Base-by-base conservation (phyloP, 1,140 invertebrate species). In the Pomacea maculata region DNA sequence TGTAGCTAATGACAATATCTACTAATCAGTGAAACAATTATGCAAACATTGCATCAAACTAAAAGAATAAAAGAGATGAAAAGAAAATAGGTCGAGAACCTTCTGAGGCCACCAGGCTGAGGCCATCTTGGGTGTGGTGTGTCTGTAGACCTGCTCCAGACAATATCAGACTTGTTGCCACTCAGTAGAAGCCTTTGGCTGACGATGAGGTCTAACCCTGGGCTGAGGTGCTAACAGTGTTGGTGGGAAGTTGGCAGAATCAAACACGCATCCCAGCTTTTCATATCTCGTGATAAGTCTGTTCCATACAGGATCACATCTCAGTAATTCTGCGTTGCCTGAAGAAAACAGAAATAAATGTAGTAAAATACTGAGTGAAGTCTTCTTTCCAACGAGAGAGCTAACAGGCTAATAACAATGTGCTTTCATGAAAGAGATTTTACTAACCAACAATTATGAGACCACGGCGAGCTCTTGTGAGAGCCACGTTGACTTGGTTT, bases 401-500 rank as follows among this genome's bases (percentile, higher is more conserved):
- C 67, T 68, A 29, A 52, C 14, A 71, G 15, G 52, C 70, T 34
- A 71, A 19, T 15, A 21, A 45, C 12, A 54, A 29, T 45, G 34
- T 0, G 9, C 54, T 72, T 72, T 54, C 19, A 72, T 14, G 12
- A 4, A 21, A 1, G 12, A 29, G 12, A 29, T 14, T 45, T 2
- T 10, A 80, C 85, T 83, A 78, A 89, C 89, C 88, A 64, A 90
- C 81, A 45, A 90, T 88, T 55, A 90, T 83, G 7, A 90, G 80
- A 15, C 89, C 89, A 75, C 85, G 86, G 34, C 82, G 82, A 14
- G 89, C 87, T 75, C 89, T 83, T n/a, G 89, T 89, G 6, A 90
- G 72, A 14, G 88, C 88, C 6, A 90, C 89, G 79, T 90, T 88
- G 57, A 88, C 85, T 75, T 89, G 88, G 75, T 90, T 80, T 25